These are phyloP conservation scores for Acipenser transmontanus DNA, from an alignment of 2,797 vertebrate species.

Conservation along the genomic window DNA sequence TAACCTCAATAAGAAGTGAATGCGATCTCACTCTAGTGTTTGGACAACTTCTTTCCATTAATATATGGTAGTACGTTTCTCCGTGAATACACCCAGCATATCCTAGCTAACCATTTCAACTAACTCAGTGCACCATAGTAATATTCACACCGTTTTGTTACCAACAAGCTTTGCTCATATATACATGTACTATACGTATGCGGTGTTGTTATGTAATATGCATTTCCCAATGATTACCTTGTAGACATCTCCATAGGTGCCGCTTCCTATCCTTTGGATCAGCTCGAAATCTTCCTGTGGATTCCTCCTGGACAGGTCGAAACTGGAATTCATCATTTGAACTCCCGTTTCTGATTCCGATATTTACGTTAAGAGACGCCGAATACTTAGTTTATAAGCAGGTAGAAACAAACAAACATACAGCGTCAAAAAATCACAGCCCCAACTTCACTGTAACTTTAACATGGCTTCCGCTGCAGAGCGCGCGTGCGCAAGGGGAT, in stretches of 20 bases:
- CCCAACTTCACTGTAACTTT: constrained; percentile 56
- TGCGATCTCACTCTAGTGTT: too few relatives aligned
- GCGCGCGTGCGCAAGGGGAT: constrained; percentile 53
- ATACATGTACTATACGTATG: too few relatives aligned
- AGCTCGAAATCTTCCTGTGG: constrained; percentile 98
- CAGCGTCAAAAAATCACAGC: constrained; percentile 44
- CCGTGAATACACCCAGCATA: too few relatives aligned
- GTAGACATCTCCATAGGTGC: constrained; percentile 97
- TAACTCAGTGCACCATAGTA: too few relatives aligned
- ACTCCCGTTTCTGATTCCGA: constrained; percentile 34
- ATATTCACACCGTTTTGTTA: too few relatives aligned
- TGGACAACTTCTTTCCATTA: too few relatives aligned
- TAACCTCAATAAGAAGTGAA: too few relatives aligned
- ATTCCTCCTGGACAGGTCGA: constrained; percentile 90
- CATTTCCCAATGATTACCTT: constrained; percentile 64
- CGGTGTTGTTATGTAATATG: too few relatives aligned
- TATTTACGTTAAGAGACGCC: constrained; percentile 44
- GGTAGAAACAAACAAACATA: constrained; percentile 42
- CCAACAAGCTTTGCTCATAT: too few relatives aligned
- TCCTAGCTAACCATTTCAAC: too few relatives aligned
- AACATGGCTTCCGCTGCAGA: constrained; percentile 75
- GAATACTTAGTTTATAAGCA: constrained; percentile 23
- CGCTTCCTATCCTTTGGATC: constrained; percentile 95
- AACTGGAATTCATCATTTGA: constrained; percentile 70
- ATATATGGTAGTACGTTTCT: too few relatives aligned